Evolutionary conservation across 2,797 vertebrate species (phyloP).

Genomic region (Euphonia xanthogaster): DNA sequence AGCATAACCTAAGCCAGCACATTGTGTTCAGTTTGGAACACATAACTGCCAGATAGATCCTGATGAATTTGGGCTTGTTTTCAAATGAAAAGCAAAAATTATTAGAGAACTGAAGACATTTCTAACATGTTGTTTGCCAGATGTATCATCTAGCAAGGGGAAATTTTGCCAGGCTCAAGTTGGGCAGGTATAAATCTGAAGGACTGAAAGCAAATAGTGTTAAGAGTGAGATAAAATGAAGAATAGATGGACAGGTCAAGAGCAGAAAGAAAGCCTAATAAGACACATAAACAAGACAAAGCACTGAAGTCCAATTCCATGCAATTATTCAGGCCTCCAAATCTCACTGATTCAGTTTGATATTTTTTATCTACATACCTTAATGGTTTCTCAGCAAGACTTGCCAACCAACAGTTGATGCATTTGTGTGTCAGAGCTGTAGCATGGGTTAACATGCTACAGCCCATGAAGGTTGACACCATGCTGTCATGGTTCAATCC

Average conservation of each 20-base stretch:
- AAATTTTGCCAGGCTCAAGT: neutral
- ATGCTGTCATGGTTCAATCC: neutral
- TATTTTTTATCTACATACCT: neutral
- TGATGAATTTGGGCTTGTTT: neutral
- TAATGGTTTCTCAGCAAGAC: neutral
- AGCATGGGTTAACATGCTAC: neutral
- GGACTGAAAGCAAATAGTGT: neutral
- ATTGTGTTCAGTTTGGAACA: neutral
- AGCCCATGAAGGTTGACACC: neutral
- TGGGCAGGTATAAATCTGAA: neutral
- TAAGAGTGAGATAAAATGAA: neutral
- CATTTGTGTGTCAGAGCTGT: neutral
- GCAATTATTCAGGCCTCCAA: neutral
- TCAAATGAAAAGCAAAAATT: neutral
- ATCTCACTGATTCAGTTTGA: neutral
- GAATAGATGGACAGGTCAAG: neutral
- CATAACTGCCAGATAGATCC: slow-evolving; percentile 18
- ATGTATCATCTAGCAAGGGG: neutral
- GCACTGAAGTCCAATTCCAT: neutral
- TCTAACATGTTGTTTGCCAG: neutral
- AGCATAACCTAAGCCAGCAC: neutral
- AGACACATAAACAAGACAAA: neutral
- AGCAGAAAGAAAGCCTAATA: neutral
- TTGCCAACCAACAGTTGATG: neutral
- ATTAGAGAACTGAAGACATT: neutral